Conservation (phyloP, 2,888 invertebrate genomes). For the Cancer borealis region DNA sequence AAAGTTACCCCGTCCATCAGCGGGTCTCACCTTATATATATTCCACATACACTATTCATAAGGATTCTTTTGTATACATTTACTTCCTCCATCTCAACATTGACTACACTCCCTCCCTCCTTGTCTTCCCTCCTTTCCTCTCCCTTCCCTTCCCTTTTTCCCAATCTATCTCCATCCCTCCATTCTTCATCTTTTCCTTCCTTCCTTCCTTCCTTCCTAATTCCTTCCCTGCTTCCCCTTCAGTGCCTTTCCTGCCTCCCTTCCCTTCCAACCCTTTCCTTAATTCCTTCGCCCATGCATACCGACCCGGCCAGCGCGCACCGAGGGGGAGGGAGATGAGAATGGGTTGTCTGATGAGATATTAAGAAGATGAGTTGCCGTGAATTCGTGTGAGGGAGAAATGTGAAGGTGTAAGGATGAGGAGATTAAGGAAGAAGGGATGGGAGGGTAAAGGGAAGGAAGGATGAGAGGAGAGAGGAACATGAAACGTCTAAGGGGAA, state of each 20-base stretch:
- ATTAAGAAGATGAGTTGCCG: background rate
- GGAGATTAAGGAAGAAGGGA: background rate
- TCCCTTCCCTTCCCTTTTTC: background rate
- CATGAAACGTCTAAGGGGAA: background rate
- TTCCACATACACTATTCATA: background rate
- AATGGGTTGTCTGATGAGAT: background rate
- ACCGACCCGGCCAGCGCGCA: background rate
- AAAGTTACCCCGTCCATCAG: background rate
- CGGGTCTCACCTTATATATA: background rate
- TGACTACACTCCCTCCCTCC: background rate
- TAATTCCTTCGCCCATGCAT: background rate
- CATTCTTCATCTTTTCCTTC: background rate
- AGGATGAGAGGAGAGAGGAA: background rate
- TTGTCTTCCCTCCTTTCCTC: background rate
- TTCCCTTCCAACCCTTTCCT: background rate
- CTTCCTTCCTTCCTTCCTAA: background rate
- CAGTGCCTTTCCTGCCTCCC: background rate
- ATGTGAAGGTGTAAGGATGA: background rate
- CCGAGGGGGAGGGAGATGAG: background rate
- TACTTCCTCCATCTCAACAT: background rate
- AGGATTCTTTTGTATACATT: background rate
- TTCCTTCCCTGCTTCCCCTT: background rate
- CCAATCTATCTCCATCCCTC: background rate
- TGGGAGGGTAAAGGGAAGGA: background rate
- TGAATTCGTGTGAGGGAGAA: background rate